Conservation (phyloP, 2,113 vertebrate species). For the Oenanthe melanoleuca region DNA sequence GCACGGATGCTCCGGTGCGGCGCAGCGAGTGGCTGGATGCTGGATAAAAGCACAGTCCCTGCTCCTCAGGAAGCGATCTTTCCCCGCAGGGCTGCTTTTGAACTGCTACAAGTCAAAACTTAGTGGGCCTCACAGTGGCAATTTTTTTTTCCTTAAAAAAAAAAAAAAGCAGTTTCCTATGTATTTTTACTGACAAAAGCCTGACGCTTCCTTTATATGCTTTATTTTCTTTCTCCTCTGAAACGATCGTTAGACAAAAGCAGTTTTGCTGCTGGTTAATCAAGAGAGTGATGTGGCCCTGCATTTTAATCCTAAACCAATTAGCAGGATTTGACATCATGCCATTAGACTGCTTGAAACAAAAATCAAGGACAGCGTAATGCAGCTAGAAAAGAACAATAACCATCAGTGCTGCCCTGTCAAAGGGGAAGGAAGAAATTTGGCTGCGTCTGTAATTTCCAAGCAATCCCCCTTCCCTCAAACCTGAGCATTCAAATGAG, state of each 20-base stretch:
- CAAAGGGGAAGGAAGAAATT: slow-evolving; percentile 66
- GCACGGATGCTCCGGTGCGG: accelerated
- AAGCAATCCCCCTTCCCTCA: slow-evolving; percentile 28
- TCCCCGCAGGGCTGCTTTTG: slow-evolving; percentile 18
- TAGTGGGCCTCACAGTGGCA: background rate
- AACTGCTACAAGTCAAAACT: slow-evolving; percentile 58
- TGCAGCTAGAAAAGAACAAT: slow-evolving; percentile 64
- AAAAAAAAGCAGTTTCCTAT: slow-evolving; percentile 17
- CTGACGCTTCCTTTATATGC: slow-evolving; percentile 48
- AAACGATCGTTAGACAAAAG: slow-evolving; percentile 65
- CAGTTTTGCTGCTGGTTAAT: slow-evolving; percentile 71
- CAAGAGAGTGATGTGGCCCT: slow-evolving; percentile 70
- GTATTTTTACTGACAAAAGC: slow-evolving; percentile 56
- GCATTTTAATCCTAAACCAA: slow-evolving; percentile 76
- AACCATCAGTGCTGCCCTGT: slow-evolving; percentile 48
- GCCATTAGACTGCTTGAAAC: slow-evolving; percentile 69
- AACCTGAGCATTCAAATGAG: slow-evolving; percentile 54
- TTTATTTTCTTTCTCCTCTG: slow-evolving; percentile 64
- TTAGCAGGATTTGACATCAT: slow-evolving; percentile 71
- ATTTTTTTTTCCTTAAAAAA: background rate
- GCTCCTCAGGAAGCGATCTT: background rate
- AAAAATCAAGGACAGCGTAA: slow-evolving; percentile 69
- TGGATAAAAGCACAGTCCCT: background rate
- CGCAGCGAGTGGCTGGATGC: background rate
- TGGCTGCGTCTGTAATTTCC: slow-evolving; percentile 58